These are phyloP conservation scores for Leucophenga maculata DNA, from an alignment of 2,888 invertebrate genomes.

Conservation along the genomic window DNA sequence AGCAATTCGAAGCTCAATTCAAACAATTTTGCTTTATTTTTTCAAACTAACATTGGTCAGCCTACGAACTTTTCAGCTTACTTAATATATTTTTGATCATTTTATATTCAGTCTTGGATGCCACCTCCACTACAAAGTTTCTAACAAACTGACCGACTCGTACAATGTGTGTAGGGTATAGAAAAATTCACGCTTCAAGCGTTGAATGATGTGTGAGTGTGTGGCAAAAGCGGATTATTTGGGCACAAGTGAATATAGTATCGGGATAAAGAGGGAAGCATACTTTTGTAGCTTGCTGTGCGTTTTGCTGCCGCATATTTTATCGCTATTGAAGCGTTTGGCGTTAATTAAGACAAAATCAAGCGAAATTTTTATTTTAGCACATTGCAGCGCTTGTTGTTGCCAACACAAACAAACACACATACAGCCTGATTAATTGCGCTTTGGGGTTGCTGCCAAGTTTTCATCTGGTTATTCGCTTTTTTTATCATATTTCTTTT, in stretches of 20 bases:
- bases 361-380: conserved; percentile 66
- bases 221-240: conserved; percentile 58
- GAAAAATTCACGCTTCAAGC: conserved; percentile 22
- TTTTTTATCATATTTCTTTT: conserved; percentile 26
- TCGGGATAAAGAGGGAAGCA: background rate
- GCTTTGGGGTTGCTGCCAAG: conserved; percentile 57
- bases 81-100: no score
- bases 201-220: conserved; percentile 60
- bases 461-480: conserved; percentile 20
- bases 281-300: conserved; percentile 1
- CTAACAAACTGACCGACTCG: no score
- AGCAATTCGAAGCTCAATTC: no score
- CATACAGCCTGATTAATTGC: conserved; percentile 57
- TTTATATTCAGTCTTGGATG: no score
- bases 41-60: no score
- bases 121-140: no score
- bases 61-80: no score
- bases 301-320: conserved; percentile 62
- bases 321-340: conserved; percentile 71
- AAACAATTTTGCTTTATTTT: no score
- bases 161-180: background rate
- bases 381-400: conserved; percentile 54
- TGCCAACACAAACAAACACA: background rate
- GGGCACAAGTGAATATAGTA: conserved; percentile 54
- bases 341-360: conserved; percentile 72